Conservation (phyloP, 2,888 invertebrate genomes). For the Baccha elongata region DNA sequence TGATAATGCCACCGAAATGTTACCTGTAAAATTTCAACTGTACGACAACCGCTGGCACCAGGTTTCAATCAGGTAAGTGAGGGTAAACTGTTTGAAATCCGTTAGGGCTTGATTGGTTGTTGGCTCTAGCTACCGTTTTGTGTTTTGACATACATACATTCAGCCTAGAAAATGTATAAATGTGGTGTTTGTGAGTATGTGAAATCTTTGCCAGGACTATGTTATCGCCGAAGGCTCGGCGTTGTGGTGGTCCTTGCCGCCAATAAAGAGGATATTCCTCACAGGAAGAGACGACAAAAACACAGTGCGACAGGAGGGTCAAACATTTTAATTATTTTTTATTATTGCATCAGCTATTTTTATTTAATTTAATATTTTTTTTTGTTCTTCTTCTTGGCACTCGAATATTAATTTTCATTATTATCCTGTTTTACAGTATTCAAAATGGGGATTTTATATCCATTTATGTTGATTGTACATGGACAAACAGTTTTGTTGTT, state of each 20-base stretch:
- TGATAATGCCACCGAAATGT: slow-evolving; percentile 82
- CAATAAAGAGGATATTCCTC: slow-evolving; percentile 8
- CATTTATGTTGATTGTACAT: slow-evolving; percentile 81
- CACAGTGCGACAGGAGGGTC: not conserved
- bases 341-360: slow-evolving; percentile 57
- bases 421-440: slow-evolving; percentile 77
- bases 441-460: slow-evolving; percentile 82
- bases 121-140: slow-evolving; percentile 22
- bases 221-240: slow-evolving; percentile 16
- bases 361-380: slow-evolving; percentile 53
- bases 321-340: slow-evolving; percentile 64
- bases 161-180: not conserved
- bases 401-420: slow-evolving; percentile 60
- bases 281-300: not conserved
- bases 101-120: slow-evolving; percentile 8
- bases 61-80: slow-evolving; percentile 82
- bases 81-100: not conserved
- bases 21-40: slow-evolving; percentile 82
- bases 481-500: slow-evolving; percentile 82
- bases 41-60: slow-evolving; percentile 83
- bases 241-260: not conserved
- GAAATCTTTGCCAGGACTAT: slow-evolving; percentile 46
- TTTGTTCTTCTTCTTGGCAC: slow-evolving; percentile 36
- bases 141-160: slow-evolving; percentile 25
- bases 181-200: not conserved